Percentiles rank a stretch among this genome's conserved stretches.
Conservation (phyloP, 2,113 vertebrate species). For the Entosphenus tridentatus region DNA sequence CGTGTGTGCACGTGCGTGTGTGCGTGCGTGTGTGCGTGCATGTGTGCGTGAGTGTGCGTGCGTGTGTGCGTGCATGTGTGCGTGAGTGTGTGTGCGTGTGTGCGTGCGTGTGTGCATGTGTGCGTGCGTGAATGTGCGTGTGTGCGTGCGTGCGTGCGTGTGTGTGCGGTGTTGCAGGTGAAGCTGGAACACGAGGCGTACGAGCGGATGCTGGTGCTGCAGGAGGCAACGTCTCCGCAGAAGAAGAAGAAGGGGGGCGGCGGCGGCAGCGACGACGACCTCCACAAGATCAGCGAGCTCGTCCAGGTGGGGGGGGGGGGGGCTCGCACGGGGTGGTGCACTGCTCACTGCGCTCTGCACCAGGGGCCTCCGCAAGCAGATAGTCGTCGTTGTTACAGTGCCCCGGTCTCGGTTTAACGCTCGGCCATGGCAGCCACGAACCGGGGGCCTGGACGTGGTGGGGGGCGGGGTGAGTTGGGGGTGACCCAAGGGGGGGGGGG, state of each 20-base stretch:
- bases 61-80: no score
- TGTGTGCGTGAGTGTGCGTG: no score
- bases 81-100: no score
- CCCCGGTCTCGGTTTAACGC: not conserved
- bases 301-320: constrained; percentile 46
- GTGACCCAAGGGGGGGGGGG: not conserved
- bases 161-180: constrained; percentile 23
- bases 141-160: no score
- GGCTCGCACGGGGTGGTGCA: not conserved
- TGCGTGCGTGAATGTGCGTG: no score
- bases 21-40: no score
- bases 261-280: constrained; percentile 58
- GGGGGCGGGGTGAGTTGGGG: no score
- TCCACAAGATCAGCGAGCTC: constrained; percentile 84
- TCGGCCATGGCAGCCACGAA: not conserved
- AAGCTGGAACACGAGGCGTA: constrained; percentile 87
- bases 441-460: not conserved
- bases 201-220: constrained; percentile 64
- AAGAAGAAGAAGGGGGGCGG: constrained; percentile 36
- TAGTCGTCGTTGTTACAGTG: not conserved
- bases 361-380: not conserved
- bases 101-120: no score
- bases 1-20: no score
- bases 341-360: not conserved
- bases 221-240: constrained; percentile 91